Evolutionary conservation across 2,888 invertebrate species (phyloP).

Genomic region (Melolontha melolontha): DNA sequence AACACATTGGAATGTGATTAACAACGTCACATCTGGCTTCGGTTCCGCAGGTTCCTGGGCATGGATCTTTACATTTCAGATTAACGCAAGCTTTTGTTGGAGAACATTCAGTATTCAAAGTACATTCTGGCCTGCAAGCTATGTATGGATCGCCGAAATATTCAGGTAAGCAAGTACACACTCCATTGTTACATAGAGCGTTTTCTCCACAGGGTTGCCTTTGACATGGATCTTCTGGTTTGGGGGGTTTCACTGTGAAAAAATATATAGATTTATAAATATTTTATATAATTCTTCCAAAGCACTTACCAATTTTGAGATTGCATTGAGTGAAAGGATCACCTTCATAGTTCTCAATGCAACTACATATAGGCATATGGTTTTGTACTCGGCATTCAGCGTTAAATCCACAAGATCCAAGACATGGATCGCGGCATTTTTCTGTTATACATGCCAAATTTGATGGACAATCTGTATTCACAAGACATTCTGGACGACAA

Average conservation of each 20-base stretch:
- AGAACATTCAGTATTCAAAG: constrained; percentile 83
- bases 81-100: constrained; percentile 81
- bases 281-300: too few species aligned
- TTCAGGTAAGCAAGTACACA: constrained; percentile 78
- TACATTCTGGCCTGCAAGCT: constrained; percentile 85
- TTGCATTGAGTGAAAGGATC: constrained; percentile 75
- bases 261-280: neutral
- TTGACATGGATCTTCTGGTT: constrained; percentile 73
- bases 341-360: constrained; percentile 72
- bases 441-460: constrained; percentile 77
- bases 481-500: constrained; percentile 80
- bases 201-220: constrained; percentile 85
- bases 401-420: constrained; percentile 78
- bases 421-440: constrained; percentile 79
- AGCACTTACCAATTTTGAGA: constrained; percentile 60
- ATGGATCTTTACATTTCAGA: constrained; percentile 83
- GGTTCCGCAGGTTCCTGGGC: constrained; percentile 82
- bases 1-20: constrained; percentile 86
- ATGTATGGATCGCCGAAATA: constrained; percentile 80
- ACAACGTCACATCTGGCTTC: constrained; percentile 84
- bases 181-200: constrained; percentile 77
- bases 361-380: constrained; percentile 77
- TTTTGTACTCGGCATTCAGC: constrained; percentile 78
- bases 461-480: constrained; percentile 77
- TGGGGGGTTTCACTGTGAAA: constrained; percentile 18